These are phyloP conservation scores for Physeter macrocephalus DNA, from an alignment of 2,113 vertebrate species.

Conservation along the genomic window DNA sequence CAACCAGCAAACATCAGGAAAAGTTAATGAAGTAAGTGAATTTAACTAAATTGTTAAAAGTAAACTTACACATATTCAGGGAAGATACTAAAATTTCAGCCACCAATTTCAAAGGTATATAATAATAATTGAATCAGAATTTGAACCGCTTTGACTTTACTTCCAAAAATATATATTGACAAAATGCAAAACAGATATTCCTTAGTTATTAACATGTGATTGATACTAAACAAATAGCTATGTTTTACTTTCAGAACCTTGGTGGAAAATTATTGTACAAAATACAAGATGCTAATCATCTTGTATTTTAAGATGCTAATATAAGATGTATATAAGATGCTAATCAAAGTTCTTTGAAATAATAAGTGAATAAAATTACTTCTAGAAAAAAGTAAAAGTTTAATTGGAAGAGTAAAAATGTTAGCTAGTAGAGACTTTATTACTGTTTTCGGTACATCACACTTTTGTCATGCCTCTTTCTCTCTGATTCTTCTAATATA, in stretches of 20 bases:
- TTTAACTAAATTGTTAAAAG: constrained; percentile 17
- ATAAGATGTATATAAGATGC: neutral
- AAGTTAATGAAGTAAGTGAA: constrained; percentile 51
- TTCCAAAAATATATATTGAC: neutral
- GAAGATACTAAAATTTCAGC: neutral
- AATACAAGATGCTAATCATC: neutral
- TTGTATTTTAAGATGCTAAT: no score
- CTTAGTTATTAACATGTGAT: neutral
- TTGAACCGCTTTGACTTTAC: neutral
- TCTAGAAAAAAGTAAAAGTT: neutral
- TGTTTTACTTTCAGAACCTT: neutral
- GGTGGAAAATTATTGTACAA: neutral
- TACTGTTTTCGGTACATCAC: neutral
- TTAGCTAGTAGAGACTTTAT: neutral
- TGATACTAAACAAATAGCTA: neutral
- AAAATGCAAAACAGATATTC: constrained; percentile 29
- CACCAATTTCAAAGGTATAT: neutral
- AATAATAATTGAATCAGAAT: neutral
- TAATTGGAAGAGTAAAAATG: neutral
- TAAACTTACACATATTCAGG: neutral
- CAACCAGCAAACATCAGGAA: constrained; percentile 38
- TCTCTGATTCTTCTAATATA: neutral
- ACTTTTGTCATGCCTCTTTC: neutral
- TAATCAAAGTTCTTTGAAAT: constrained; percentile 31
- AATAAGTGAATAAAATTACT: neutral